Percentiles rank a stretch among this genome's conserved stretches.
These are phyloP conservation scores for Apogon talboti DNA, from an alignment of 2,797 vertebrate genomes.

Conservation along the genomic window DNA sequence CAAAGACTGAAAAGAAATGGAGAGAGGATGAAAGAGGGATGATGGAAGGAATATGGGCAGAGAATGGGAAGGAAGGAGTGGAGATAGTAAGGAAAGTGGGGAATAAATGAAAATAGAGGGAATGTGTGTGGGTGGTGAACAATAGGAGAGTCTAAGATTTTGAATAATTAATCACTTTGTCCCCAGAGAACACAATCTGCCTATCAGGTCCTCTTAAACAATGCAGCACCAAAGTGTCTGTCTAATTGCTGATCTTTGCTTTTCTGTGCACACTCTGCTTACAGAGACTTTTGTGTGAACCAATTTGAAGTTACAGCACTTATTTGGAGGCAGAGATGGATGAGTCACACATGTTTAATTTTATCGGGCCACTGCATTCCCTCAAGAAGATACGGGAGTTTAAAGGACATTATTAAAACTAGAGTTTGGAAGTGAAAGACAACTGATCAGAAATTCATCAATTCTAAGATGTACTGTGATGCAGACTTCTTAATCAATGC, in stretches of 20 bases:
- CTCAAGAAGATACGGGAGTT: no score
- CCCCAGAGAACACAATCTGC: constrained; percentile 49
- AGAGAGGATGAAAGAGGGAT: neutral
- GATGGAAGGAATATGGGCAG: neutral
- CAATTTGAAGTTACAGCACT: constrained; percentile 10
- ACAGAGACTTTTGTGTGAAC: constrained; percentile 49
- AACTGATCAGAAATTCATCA: no score
- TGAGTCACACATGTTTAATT: constrained; percentile 12
- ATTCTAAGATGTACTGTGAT: no score
- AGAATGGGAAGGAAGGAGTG: neutral
- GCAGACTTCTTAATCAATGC: no score
- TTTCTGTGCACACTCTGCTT: constrained; percentile 55
- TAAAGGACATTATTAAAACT: no score
- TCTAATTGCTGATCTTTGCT: constrained; percentile 66
- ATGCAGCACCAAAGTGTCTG: constrained; percentile 38
- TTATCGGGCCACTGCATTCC: no score
- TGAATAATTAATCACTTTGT: constrained; percentile 65
- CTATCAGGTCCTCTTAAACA: constrained; percentile 40
- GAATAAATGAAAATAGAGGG: neutral
- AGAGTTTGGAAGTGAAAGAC: no score
- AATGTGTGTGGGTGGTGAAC: neutral
- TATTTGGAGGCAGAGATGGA: constrained; percentile 9
- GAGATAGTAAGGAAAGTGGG: constrained; percentile 4
- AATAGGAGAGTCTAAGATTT: constrained; percentile 13
- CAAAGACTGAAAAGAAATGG: neutral